A percentile compares a stretch with the other conserved stretches of the same genome.
Evolutionary conservation across 2,113 vertebrate genomes (phyloP).

Genomic region (Eptesicus fuscus): DNA sequence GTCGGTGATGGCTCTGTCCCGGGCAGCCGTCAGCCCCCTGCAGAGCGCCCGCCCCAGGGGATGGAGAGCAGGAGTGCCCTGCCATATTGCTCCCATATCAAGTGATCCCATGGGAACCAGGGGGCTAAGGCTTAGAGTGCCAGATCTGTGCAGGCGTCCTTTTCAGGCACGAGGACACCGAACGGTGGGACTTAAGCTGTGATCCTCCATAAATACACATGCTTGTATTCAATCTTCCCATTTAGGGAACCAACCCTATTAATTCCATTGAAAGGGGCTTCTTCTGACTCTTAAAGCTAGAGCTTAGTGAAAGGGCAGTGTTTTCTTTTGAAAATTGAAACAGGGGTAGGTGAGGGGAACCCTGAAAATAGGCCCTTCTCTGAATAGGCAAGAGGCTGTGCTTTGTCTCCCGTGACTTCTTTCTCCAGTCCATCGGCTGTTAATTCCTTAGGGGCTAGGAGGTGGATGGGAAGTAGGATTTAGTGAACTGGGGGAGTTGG

Average conservation of each 20-base stretch:
- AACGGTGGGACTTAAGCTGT: background rate
- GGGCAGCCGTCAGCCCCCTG: background rate
- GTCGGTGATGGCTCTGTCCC: rapidly evolving
- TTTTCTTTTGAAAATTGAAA: background rate
- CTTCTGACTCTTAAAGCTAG: background rate
- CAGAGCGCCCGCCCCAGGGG: rapidly evolving
- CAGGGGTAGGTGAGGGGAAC: background rate
- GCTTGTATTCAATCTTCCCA: background rate
- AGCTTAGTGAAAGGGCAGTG: background rate
- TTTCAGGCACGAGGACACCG: background rate
- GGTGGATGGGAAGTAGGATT: background rate
- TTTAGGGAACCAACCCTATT: background rate
- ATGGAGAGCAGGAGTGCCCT: background rate
- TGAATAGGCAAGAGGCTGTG: background rate
- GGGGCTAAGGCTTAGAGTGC: background rate
- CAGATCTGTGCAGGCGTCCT: background rate
- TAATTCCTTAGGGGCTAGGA: background rate
- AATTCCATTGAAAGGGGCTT: background rate
- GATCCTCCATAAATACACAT: background rate
- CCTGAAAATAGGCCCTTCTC: background rate
- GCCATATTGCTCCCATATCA: background rate
- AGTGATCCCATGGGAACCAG: background rate
- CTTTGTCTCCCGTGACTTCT: background rate
- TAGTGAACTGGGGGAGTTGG: background rate
- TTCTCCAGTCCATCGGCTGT: background rate